These are phyloP conservation scores for Tetragonula carbonaria DNA, from an alignment of 2,888 invertebrate species.

Conservation along the genomic window DNA sequence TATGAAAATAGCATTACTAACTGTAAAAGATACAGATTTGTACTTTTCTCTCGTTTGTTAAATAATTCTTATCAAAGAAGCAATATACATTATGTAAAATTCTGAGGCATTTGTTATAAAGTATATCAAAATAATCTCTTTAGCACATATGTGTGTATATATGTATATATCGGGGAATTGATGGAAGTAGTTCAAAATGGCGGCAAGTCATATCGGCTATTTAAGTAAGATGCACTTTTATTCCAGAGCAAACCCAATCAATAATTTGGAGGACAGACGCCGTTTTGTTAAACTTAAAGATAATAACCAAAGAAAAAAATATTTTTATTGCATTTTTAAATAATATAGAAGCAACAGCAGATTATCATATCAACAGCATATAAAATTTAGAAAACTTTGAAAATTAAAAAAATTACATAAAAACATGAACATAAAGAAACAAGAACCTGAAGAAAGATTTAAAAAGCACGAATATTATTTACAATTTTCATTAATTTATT, in stretches of 20 bases:
- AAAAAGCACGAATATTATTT: constrained; percentile 8
- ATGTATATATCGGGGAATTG: constrained; percentile 79
- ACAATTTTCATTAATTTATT: constrained; percentile 3
- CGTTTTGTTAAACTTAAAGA: constrained; percentile 69
- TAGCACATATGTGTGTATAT: constrained; percentile 53
- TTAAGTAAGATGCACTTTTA: constrained; percentile 68
- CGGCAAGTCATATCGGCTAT: constrained; percentile 79
- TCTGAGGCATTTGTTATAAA: constrained; percentile 53
- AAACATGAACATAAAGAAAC: not conserved
- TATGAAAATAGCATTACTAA: constrained; percentile 66
- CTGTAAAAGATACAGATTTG: constrained; percentile 10
- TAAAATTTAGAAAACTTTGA: constrained; percentile 20
- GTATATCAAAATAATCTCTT: constrained; percentile 42
- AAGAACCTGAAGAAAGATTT: constrained; percentile 4
- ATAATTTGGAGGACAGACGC: constrained; percentile 74
- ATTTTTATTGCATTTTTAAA: constrained; percentile 52
- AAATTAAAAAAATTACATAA: constrained; percentile 1
- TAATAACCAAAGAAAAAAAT: constrained; percentile 47
- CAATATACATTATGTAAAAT: constrained; percentile 69
- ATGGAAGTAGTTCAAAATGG: constrained; percentile 84
- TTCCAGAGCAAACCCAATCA: constrained; percentile 65
- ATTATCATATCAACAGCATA: constrained; percentile 55
- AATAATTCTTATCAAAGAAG: constrained; percentile 56
- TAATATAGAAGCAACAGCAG: constrained; percentile 69
- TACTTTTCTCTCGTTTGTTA: constrained; percentile 5